A percentile compares a stretch with the other conserved stretches of the same genome.
Conservation (phyloP, 1,140 invertebrate species). For the Apis florea region DNA sequence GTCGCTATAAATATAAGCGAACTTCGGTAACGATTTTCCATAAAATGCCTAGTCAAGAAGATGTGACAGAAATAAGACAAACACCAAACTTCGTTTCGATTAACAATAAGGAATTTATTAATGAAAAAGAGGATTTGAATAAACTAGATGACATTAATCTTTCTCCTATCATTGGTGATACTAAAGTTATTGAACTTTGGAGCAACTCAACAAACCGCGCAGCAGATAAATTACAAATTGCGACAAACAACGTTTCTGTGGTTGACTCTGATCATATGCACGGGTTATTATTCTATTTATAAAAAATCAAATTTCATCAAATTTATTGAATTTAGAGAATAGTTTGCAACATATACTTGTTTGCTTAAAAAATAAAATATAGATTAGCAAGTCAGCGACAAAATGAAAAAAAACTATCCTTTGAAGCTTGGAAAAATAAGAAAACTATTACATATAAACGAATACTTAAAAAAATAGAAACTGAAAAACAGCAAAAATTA, state of each 20-base stretch:
- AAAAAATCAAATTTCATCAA: background rate
- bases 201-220: background rate
- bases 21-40: background rate
- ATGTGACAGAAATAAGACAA: background rate
- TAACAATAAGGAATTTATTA: background rate
- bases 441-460: constrained; percentile 42
- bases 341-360: background rate
- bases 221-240: background rate
- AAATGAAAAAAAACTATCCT: constrained; percentile 37
- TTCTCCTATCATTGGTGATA: background rate
- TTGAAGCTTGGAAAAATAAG: constrained; percentile 60
- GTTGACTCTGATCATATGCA: background rate
- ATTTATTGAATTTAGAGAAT: background rate
- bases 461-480: constrained; percentile 39
- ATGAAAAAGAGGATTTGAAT: background rate
- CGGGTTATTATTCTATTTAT: constrained; percentile 4
- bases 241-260: background rate
- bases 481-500: constrained; percentile 26
- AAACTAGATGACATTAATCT: background rate
- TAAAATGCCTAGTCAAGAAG: too few species aligned
- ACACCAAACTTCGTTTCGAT: background rate
- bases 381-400: background rate
- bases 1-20: background rate
- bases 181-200: constrained; percentile 26
- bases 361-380: background rate